These are phyloP conservation scores for Telmatherina bonti DNA, from an alignment of 2,797 vertebrate species.

Conservation along the genomic window DNA sequence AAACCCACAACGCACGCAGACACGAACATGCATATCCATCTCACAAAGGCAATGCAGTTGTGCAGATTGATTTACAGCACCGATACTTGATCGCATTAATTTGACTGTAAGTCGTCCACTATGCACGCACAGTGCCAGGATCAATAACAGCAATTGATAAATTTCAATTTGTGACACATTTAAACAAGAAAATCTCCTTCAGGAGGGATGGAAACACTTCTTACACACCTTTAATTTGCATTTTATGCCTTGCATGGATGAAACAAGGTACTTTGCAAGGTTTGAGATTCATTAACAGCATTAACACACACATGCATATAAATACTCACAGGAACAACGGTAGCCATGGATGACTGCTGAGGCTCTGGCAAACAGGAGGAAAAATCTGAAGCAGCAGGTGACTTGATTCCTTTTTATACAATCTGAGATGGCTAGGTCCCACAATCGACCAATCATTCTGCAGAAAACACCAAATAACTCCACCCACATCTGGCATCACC, in stretches of 20 bases:
- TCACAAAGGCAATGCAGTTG: neutral
- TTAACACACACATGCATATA: neutral
- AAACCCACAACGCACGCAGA: constrained; percentile 41
- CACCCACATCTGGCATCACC: constrained; percentile 58
- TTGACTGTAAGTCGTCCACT: neutral
- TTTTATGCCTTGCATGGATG: neutral
- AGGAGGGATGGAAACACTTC: neutral
- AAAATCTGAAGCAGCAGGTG: neutral
- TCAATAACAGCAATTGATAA: neutral
- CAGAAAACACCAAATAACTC: constrained; percentile 19
- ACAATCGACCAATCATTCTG: constrained; percentile 35
- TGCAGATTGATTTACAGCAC: constrained; percentile 63
- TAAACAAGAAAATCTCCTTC: neutral
- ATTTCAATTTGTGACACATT: neutral
- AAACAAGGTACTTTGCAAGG: neutral
- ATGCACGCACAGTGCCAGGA: too few species aligned
- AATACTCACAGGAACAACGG: constrained; percentile 81
- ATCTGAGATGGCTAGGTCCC: constrained; percentile 12
- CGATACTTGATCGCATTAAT: constrained; percentile 16
- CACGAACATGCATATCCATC: constrained; percentile 16
- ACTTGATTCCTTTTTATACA: constrained; percentile 51
- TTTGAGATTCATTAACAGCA: neutral
- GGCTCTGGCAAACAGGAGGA: constrained; percentile 11
- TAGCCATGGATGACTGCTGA: constrained; percentile 68
- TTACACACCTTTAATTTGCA: neutral